These are phyloP conservation scores for Myathropa florea DNA, from an alignment of 2,888 invertebrate species.

Conservation along the genomic window DNA sequence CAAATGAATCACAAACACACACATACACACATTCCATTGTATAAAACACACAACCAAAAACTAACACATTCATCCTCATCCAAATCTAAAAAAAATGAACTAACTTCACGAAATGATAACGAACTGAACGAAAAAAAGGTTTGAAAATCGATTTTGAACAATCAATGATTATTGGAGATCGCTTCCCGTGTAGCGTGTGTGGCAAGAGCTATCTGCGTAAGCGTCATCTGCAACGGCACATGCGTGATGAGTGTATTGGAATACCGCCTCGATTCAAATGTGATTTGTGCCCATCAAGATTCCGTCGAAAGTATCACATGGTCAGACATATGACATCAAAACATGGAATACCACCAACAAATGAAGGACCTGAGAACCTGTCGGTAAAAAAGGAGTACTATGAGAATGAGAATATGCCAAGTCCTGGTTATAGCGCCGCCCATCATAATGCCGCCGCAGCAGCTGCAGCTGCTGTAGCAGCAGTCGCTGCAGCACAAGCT, in stretches of 20 bases:
- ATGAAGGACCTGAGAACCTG: constrained; percentile 78
- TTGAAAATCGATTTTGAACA: constrained; percentile 72
- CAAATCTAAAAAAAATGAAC: neutral
- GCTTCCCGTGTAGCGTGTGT: constrained; percentile 83
- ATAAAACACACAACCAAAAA: constrained; percentile 46
- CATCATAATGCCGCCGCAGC: constrained; percentile 46
- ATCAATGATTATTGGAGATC: constrained; percentile 74
- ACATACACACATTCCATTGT: constrained; percentile 63
- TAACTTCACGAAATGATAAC: neutral
- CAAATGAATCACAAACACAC: constrained; percentile 63
- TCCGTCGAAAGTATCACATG: constrained; percentile 82
- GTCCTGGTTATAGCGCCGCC: constrained; percentile 63
- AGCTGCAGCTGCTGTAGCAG: constrained; percentile 59
- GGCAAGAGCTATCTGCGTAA: constrained; percentile 84
- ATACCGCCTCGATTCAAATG: constrained; percentile 82
- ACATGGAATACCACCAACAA: constrained; percentile 78
- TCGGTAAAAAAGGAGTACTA: constrained; percentile 77
- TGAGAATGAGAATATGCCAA: constrained; percentile 71
- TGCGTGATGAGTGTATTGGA: constrained; percentile 82
- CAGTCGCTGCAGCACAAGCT: constrained; percentile 45
- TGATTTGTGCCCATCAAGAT: constrained; percentile 81
- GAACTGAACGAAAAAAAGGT: constrained; percentile 26
- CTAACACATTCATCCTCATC: constrained; percentile 55
- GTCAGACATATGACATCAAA: constrained; percentile 81
- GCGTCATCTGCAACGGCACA: constrained; percentile 84